A percentile compares a stretch with the other conserved stretches of the same genome.
Conservation (phyloP, 2,888 invertebrate genomes). For the Petrophora chlorosata region DNA sequence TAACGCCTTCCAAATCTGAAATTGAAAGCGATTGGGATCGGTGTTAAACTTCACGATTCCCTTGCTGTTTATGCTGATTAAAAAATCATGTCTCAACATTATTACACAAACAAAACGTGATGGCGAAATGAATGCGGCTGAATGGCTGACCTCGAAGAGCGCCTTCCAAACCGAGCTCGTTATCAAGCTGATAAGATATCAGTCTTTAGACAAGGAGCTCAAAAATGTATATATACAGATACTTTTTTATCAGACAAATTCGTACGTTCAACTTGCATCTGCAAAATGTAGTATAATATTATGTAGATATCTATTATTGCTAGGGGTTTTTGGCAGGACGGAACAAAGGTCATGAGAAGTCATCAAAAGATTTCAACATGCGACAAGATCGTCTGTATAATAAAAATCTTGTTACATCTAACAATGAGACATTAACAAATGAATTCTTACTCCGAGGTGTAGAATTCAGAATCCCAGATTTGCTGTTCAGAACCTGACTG, state of each 20-base stretch:
- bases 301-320: conserved; percentile 12
- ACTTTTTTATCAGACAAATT: conserved; percentile 62
- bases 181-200: conserved; percentile 63
- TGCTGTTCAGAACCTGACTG: not conserved
- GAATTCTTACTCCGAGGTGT: no score
- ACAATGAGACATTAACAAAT: no score
- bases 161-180: conserved; percentile 49
- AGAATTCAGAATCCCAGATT: no score
- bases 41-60: no score
- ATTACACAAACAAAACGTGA: conserved; percentile 18
- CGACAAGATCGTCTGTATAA: no score
- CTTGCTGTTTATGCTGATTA: no score
- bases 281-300: conserved; percentile 54
- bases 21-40: no score
- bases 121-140: conserved; percentile 44
- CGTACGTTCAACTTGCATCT: conserved; percentile 68
- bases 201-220: conserved; percentile 62
- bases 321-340: conserved; percentile 15
- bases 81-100: conserved; percentile 11
- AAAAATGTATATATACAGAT: conserved; percentile 56
- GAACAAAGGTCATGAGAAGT: not conserved
- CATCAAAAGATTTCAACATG: no score
- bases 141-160: conserved; percentile 47
- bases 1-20: no score
- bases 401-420: no score